These are phyloP conservation scores for Carcharodon carcharias DNA, from an alignment of 2,797 vertebrate genomes.

Conservation along the genomic window DNA sequence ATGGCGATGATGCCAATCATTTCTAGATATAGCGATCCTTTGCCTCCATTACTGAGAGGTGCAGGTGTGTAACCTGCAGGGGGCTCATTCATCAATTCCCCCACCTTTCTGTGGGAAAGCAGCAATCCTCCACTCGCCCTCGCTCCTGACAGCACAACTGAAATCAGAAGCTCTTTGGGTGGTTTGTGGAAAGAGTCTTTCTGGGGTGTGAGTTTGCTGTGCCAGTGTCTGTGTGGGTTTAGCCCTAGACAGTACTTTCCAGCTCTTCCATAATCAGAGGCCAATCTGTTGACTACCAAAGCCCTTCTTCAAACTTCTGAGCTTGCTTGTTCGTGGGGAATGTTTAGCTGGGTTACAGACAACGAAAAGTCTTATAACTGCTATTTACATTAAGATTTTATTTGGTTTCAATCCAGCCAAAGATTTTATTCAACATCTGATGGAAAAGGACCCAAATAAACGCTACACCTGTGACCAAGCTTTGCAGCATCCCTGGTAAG, in stretches of 20 bases:
- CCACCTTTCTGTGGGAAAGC: neutral
- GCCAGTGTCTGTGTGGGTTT: neutral
- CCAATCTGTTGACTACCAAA: neutral
- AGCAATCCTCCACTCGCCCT: neutral
- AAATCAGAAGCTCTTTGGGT: neutral
- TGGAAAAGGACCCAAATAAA: conserved; percentile 79
- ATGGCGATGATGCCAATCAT: neutral
- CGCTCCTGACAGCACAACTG: neutral
- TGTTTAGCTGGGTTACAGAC: neutral
- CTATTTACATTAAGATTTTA: neutral
- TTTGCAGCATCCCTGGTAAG: conserved; percentile 90
- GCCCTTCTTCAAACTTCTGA: neutral
- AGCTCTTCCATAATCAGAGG: neutral
- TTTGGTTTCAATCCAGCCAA: conserved; percentile 64
- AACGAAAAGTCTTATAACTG: neutral
- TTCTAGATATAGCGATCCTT: neutral
- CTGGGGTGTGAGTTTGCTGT: too few relatives aligned
- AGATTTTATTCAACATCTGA: conserved; percentile 90
- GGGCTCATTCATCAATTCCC: neutral
- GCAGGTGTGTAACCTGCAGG: neutral
- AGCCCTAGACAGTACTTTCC: neutral
- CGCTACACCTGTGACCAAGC: conserved; percentile 92
- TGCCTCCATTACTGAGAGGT: neutral
- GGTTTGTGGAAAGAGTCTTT: neutral
- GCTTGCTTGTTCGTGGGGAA: neutral